Conservation (phyloP, 2,888 invertebrate genomes). For the Mycalesis mineus region DNA sequence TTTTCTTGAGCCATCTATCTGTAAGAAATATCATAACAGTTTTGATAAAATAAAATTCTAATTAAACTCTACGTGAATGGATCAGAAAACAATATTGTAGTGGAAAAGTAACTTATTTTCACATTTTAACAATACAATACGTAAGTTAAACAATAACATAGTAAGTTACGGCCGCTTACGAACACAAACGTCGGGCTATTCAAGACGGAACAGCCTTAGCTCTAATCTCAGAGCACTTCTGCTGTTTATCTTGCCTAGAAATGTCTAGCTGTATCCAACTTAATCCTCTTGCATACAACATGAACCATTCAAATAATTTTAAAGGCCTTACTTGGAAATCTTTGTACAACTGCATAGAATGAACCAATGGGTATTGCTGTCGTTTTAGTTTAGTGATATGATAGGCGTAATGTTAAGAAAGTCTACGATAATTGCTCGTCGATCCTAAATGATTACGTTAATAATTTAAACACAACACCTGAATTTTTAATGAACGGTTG, state of each 20-base stretch:
- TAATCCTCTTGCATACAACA: constrained; percentile 54
- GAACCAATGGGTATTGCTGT: too few species aligned
- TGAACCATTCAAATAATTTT: constrained; percentile 29
- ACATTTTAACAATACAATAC: constrained; percentile 1
- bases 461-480: too few species aligned
- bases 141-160: constrained; percentile 4
- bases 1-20: too few species aligned
- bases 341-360: not conserved
- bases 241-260: constrained; percentile 70
- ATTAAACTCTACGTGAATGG: too few species aligned
- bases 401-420: not conserved
- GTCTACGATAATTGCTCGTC: not conserved
- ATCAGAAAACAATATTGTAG: too few species aligned
- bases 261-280: constrained; percentile 53
- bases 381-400: not conserved
- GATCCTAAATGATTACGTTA: too few species aligned
- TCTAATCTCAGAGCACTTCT: constrained; percentile 66
- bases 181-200: constrained; percentile 54
- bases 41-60: too few species aligned
- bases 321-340: constrained; percentile 1
- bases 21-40: too few species aligned
- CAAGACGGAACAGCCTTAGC: constrained; percentile 57
- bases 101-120: not conserved
- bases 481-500: too few species aligned
- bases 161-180: constrained; percentile 8